Conservation (phyloP, 2,888 invertebrate species). For the Eupithecia insigniata region DNA sequence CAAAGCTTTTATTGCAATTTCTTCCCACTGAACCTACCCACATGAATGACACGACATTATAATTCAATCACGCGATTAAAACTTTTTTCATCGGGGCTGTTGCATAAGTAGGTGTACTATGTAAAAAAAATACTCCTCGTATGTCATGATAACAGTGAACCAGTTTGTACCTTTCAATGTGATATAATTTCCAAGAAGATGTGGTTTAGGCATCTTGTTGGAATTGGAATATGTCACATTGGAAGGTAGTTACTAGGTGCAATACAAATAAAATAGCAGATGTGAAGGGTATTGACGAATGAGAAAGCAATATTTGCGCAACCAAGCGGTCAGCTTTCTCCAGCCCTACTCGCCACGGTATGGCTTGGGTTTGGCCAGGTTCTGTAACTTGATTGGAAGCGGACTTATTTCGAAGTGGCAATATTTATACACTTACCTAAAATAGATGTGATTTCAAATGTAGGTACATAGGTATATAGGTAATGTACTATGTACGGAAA, state of each 20-base stretch:
- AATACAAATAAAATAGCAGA: slow-evolving; percentile 17
- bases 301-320: slow-evolving; percentile 38
- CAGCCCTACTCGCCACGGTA: slow-evolving; percentile 37
- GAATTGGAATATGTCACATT: not conserved
- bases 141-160: not conserved
- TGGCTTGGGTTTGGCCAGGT: slow-evolving; percentile 19
- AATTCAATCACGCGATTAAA: not conserved
- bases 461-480: no score
- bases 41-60: no score
- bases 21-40: not conserved
- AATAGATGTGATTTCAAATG: not conserved
- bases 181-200: no score
- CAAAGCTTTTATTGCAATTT: not conserved
- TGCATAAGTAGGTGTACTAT: no score
- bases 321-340: slow-evolving; percentile 52
- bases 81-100: no score
- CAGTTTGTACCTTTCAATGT: no score
- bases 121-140: not conserved
- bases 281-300: slow-evolving; percentile 27
- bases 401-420: slow-evolving; percentile 12
- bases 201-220: not conserved
- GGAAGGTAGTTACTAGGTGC: no score
- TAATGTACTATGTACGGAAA: no score
- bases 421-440: not conserved
- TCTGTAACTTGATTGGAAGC: slow-evolving; percentile 37